These are phyloP conservation scores for Rhagoletis pomonella DNA, from an alignment of 1,140 invertebrate genomes.

Conservation along the genomic window DNA sequence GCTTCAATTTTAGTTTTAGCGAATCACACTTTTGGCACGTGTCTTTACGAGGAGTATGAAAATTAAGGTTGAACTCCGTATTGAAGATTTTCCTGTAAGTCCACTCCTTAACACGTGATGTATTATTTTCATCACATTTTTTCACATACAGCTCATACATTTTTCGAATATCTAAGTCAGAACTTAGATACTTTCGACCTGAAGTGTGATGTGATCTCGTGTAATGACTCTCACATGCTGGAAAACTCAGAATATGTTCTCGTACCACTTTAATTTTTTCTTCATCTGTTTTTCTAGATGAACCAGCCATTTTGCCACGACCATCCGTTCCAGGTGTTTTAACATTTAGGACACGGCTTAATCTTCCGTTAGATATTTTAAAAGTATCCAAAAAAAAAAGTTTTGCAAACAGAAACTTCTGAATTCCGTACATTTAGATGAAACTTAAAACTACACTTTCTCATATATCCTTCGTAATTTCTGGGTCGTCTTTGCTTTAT, in stretches of 20 bases:
- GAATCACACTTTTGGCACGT: conserved; percentile 53
- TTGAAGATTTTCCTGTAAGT: conserved; percentile 30
- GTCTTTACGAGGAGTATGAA: conserved; percentile 49
- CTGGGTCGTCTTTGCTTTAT: background rate
- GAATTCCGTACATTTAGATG: background rate
- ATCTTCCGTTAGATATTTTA: too few relatives aligned
- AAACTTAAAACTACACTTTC: conserved; percentile 9
- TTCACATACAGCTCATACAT: conserved; percentile 44
- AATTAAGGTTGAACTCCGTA: conserved; percentile 10
- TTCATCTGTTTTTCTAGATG: conserved; percentile 3
- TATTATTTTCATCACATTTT: conserved; percentile 38
- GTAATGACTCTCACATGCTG: conserved; percentile 41
- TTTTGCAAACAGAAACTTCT: background rate
- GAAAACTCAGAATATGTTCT: conserved; percentile 26
- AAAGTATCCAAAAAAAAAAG: background rate
- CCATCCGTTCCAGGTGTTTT: background rate
- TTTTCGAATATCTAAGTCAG: conserved; percentile 52
- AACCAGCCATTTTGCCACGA: conserved; percentile 1
- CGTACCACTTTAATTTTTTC: conserved; percentile 30
- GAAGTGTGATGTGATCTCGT: conserved; percentile 42
- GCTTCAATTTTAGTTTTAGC: conserved; percentile 37
- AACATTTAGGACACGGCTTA: background rate
- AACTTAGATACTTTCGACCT: conserved; percentile 51
- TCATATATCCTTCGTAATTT: background rate
- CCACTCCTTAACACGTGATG: background rate